A percentile compares a stretch with the other conserved stretches of the same genome.
phyloP scores from a whole-genome alignment of 1,140 invertebrate species.

The Piezodorus guildinii region DNA sequence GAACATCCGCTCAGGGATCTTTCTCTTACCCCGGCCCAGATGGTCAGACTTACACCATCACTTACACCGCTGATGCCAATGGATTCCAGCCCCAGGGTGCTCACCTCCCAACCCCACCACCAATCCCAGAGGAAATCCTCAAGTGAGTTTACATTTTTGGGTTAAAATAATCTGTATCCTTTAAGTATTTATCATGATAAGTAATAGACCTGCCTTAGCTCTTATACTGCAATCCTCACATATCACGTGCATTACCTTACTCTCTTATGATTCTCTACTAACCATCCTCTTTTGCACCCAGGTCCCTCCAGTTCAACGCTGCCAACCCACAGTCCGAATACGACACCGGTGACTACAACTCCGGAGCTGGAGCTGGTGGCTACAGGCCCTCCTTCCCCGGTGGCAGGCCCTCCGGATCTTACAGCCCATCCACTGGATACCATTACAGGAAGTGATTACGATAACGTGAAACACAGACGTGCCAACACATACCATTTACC shows the following conservation, averaged over 20 bases:
- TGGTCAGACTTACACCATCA: constrained; percentile 51
- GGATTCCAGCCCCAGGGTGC: constrained; percentile 42
- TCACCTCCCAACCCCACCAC: constrained; percentile 52
- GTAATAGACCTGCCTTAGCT: too few species aligned
- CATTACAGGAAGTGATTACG: constrained; percentile 17
- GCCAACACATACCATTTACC: too few species aligned
- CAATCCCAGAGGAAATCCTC: constrained; percentile 47
- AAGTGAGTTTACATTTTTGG: not conserved
- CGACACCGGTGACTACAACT: constrained; percentile 7
- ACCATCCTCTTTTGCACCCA: not conserved
- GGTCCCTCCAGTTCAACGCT: constrained; percentile 4
- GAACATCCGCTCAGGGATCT: constrained; percentile 55
- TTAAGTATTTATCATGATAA: too few species aligned
- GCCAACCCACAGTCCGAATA: constrained; percentile 8
- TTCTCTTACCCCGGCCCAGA: constrained; percentile 58
- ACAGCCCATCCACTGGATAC: constrained; percentile 11
- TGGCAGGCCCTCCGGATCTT: not conserved
- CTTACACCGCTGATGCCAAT: constrained; percentile 65
- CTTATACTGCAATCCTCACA: too few species aligned
- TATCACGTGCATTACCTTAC: too few species aligned
- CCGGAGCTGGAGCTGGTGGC: not conserved
- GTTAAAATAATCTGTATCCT: too few species aligned
- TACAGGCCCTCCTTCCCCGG: not conserved
- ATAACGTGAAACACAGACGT: not conserved
- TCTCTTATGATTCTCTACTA: too few species aligned